Base-by-base conservation (phyloP, 2,797 vertebrate genomes). In the Streptopelia turtur region DNA sequence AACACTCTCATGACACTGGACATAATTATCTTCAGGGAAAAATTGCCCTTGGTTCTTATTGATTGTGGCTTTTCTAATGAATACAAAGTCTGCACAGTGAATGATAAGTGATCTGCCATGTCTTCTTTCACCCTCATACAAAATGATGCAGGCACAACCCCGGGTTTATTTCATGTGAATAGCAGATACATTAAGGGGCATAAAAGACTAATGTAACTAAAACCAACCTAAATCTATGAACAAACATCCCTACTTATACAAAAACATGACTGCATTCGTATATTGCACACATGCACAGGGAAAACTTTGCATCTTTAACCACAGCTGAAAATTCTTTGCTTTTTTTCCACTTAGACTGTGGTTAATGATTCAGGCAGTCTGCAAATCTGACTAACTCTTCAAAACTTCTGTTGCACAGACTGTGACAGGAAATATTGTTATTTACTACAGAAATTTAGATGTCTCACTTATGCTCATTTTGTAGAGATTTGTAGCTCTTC, bases 41-140 rank as follows among this genome's bases (percentile, higher is more conserved):
- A 71, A 79, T 77, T 93, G 72, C 79, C 39, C 93, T 87, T 87
- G 69, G n/a, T 93, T 85, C 43, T 64, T 89, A 85, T 66, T 93
- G 90, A 94, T 92, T 85, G 60, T 71, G 45, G 28, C 66, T 86
- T 16, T 87, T 69, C 65, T 87, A 85, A 85, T 89, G 69, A 88
- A 92, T 85, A 63, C 68, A 33, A 74, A 78, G 63, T 59, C 78
- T 83, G 55, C 52, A 65, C 1, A 8, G 50, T 2, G 16, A 92
- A 88, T 87, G 80, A 39, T 90, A 91, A 91, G 76, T 88, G 53
- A 88, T 91, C 37, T 92, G 47, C 93, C 72, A 60, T 37, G 76
- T 30, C 24, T 57, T 94, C 90, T 89, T 90, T 64, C 59, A 83
- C 9, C 23, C 72, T 85, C 21, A 63, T 75, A 45, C 11, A 49